Conservation (phyloP, 2,797 vertebrate species). For the Anabacerthia variegaticeps region DNA sequence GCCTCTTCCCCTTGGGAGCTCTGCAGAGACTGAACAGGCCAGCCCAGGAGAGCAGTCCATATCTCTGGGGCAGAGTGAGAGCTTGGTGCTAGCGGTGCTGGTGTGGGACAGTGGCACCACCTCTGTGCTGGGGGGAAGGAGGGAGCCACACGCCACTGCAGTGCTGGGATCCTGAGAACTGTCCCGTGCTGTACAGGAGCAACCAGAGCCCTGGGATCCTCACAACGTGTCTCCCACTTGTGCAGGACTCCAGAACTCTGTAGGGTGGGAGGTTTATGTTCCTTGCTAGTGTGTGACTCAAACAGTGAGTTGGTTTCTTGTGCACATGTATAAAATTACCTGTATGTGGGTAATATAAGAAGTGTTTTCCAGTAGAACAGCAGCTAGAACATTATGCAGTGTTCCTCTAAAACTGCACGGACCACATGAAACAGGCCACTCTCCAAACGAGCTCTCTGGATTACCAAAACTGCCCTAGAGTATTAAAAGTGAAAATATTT, state of each 20-base stretch:
- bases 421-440: background rate
- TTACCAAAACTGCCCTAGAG: background rate
- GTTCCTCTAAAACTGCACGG: background rate
- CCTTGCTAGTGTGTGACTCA: background rate
- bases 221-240: background rate
- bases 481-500: background rate
- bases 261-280: background rate
- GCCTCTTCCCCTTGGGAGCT: no score
- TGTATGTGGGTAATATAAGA: background rate
- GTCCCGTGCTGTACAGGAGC: fast-evolving
- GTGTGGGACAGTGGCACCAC: no score
- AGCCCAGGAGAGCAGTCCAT: background rate
- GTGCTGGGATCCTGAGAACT: background rate
- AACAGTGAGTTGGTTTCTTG: background rate
- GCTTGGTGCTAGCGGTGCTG: background rate
- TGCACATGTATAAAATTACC: background rate
- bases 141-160: background rate
- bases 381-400: background rate
- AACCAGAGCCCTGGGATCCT: background rate
- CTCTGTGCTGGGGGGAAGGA: background rate
- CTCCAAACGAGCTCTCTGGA: background rate
- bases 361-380: background rate
- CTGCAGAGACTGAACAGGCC: background rate
- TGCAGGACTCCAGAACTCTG: background rate
- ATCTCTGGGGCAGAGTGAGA: no score